Percentiles rank a stretch among this genome's conserved stretches.
phyloP scores from a whole-genome alignment of 2,888 invertebrate species.

The Stenoptilia bipunctidactyla region DNA sequence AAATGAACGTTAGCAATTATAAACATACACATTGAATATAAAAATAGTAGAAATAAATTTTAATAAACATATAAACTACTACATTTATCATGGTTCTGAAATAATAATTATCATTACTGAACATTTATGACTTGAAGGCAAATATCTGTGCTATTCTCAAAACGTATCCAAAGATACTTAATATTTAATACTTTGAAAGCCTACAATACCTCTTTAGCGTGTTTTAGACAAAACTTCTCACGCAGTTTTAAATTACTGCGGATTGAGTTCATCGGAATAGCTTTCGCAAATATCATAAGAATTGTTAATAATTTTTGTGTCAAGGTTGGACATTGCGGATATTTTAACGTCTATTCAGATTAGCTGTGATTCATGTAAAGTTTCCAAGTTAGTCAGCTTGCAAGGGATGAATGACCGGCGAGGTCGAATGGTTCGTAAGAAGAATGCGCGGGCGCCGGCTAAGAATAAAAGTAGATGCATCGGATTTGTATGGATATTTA shows the following conservation, averaged over 20 bases:
- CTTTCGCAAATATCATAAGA: not conserved
- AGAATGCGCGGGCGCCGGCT: slow-evolving; percentile 26
- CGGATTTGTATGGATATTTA: not conserved
- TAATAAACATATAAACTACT: no score
- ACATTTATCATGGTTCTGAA: no score
- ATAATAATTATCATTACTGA: no score
- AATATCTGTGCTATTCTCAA: no score
- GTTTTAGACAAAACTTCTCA: not conserved
- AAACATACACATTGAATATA: no score
- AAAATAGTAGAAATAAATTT: no score
- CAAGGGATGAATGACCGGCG: slow-evolving; percentile 57
- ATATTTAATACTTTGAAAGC: no score
- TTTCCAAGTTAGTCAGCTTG: slow-evolving; percentile 8
- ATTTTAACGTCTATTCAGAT: not conserved
- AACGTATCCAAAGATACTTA: no score
- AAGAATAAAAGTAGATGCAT: not conserved
- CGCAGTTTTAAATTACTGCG: not conserved
- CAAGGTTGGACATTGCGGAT: not conserved
- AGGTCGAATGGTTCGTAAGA: slow-evolving; percentile 35
- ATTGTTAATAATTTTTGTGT: not conserved
- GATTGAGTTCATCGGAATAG: not conserved
- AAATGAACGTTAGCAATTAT: no score
- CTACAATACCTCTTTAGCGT: no score
- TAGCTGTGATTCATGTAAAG: not conserved
- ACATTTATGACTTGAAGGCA: no score